These are phyloP conservation scores for Thelaira solivaga DNA, from an alignment of 2,888 invertebrate genomes.

Conservation along the genomic window DNA sequence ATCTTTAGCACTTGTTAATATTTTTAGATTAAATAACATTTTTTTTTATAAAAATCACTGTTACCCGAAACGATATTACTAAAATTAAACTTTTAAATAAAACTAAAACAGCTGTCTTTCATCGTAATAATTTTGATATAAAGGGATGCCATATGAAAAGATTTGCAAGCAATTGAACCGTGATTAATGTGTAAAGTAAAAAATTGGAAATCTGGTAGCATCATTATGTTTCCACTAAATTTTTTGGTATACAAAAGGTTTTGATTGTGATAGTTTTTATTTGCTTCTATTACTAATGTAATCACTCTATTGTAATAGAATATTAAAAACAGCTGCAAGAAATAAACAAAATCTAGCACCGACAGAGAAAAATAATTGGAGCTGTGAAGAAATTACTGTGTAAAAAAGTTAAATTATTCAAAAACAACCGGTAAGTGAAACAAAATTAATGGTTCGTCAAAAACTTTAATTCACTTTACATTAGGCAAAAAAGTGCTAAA, in stretches of 20 bases:
- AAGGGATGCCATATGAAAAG: too few relatives aligned
- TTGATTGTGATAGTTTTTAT: background rate
- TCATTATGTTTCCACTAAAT: too few relatives aligned
- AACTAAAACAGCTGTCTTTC: too few relatives aligned
- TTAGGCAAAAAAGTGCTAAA: background rate
- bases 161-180: too few relatives aligned
- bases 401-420: background rate
- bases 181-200: too few relatives aligned
- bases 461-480: background rate
- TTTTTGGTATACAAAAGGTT: background rate
- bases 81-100: background rate
- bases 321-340: conserved; percentile 6
- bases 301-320: background rate
- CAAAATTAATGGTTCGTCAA: background rate
- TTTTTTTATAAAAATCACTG: background rate
- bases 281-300: background rate
- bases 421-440: background rate
- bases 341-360: conserved; percentile 37
- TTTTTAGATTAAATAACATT: conserved; percentile 41
- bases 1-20: background rate
- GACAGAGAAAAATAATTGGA: conserved; percentile 15
- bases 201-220: too few relatives aligned
- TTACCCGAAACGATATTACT: conserved; percentile 1
- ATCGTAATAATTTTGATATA: too few relatives aligned
- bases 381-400: background rate